Evolutionary conservation across 2,888 invertebrate genomes (phyloP).

Genomic region (Lypha dubia): DNA sequence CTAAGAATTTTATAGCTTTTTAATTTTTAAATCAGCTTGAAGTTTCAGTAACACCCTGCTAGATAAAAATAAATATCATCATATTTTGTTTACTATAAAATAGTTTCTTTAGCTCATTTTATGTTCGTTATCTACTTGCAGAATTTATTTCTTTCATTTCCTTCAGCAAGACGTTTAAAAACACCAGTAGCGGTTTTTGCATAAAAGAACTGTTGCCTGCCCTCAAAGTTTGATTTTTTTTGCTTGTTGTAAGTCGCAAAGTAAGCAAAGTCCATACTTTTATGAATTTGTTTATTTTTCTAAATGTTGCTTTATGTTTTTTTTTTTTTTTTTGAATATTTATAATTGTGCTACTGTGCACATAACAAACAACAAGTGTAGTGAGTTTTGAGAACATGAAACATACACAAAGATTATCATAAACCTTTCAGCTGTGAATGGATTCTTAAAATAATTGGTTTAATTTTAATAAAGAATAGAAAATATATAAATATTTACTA

Average conservation of each 20-base stretch:
- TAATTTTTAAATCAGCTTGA: no score
- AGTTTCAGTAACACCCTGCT: no score
- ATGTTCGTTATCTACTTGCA: background rate
- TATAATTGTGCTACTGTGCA: conserved; percentile 62
- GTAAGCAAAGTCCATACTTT: conserved; percentile 50
- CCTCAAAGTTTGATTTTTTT: conserved; percentile 8
- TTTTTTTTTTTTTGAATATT: conserved; percentile 48
- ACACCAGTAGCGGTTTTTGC: conserved; percentile 33
- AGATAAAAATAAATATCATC: no score
- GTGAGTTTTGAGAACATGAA: conserved; percentile 5
- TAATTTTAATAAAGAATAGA: background rate
- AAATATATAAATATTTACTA: no score
- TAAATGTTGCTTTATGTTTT: conserved; percentile 47
- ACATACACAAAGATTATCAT: background rate
- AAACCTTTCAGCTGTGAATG: background rate
- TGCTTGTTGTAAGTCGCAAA: conserved; percentile 43
- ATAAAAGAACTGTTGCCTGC: conserved; percentile 23
- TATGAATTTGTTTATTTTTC: conserved; percentile 63
- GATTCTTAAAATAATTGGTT: background rate
- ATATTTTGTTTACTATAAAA: background rate
- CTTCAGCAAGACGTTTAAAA: background rate
- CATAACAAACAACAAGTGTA: conserved; percentile 34
- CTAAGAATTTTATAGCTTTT: no score
- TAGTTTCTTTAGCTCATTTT: background rate
- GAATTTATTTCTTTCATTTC: background rate